phyloP scores from a whole-genome alignment of 1,140 invertebrate species.

The honey bee (Apis mellifera) region DNA sequence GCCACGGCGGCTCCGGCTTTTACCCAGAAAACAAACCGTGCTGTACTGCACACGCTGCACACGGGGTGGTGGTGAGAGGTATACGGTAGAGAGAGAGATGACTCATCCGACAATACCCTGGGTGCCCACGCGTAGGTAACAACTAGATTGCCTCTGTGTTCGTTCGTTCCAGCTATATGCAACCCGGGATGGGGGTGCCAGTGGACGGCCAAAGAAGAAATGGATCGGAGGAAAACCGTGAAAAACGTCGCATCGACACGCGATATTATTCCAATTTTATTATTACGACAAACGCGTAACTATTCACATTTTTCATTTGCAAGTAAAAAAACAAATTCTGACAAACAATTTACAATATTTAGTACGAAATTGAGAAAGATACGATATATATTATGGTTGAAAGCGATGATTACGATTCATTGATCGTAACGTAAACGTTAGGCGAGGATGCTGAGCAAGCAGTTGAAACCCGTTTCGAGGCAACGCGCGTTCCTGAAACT shows the following conservation, averaged over 20 bases:
- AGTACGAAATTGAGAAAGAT: no score
- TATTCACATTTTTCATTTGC: no score
- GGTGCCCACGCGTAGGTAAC: conserved; percentile 53
- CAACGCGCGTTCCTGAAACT: neutral
- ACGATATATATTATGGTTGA: no score
- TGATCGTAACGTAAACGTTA: no score
- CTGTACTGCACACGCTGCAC: conserved; percentile 45
- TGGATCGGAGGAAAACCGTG: conserved; percentile 11
- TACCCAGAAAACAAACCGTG: conserved; percentile 67
- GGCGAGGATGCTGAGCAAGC: no score
- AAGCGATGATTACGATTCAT: no score
- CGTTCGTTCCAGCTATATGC: neutral
- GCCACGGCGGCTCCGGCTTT: conserved; percentile 54
- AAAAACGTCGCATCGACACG: neutral
- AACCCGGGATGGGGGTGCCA: neutral
- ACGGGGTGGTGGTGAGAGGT: conserved; percentile 45
- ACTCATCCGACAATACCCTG: conserved; percentile 61
- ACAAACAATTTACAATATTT: no score
- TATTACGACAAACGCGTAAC: no score
- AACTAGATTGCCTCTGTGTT: conserved; percentile 29
- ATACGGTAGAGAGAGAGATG: conserved; percentile 52
- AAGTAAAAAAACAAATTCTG: no score
- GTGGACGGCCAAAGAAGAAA: neutral
- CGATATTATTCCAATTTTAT: neutral
- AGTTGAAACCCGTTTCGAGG: neutral